These are phyloP conservation scores for Syrrhaptes paradoxus DNA, from an alignment of 2,113 vertebrate species.

Conservation along the genomic window DNA sequence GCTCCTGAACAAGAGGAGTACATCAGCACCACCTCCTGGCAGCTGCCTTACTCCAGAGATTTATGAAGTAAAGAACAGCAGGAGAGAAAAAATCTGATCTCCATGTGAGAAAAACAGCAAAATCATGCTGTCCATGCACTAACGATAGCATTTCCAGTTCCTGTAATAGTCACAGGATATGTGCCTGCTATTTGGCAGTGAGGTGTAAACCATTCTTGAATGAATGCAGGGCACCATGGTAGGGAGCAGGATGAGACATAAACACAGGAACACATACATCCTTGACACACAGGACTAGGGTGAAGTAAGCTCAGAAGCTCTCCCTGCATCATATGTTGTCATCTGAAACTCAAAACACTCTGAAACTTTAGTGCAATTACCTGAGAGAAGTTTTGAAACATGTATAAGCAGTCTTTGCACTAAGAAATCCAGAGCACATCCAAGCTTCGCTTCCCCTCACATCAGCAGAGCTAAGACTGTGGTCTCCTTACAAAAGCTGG, in stretches of 20 bases:
- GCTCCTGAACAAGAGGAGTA: background rate
- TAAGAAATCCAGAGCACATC: background rate
- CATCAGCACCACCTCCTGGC: slow-evolving; percentile 64
- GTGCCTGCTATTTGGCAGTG: background rate
- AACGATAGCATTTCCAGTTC: background rate
- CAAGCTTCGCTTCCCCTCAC: background rate
- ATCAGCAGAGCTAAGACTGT: background rate
- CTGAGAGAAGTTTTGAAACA: background rate
- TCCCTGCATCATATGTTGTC: background rate
- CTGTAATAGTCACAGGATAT: too few relatives aligned
- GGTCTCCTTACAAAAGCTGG: background rate
- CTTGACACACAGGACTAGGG: background rate
- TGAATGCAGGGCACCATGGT: background rate
- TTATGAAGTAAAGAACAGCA: background rate
- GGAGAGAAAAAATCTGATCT: background rate
- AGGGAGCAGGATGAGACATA: background rate
- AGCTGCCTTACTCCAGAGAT: background rate
- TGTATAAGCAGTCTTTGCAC: background rate
- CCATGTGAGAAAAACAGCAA: background rate
- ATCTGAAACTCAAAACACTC: background rate
- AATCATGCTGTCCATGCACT: background rate
- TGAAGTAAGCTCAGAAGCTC: background rate
- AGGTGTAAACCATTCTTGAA: background rate
- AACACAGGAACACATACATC: background rate
- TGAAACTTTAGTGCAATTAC: background rate